These are phyloP conservation scores for Pogonomyrmex barbatus DNA, from an alignment of 1,140 invertebrate species.

Conservation along the genomic window DNA sequence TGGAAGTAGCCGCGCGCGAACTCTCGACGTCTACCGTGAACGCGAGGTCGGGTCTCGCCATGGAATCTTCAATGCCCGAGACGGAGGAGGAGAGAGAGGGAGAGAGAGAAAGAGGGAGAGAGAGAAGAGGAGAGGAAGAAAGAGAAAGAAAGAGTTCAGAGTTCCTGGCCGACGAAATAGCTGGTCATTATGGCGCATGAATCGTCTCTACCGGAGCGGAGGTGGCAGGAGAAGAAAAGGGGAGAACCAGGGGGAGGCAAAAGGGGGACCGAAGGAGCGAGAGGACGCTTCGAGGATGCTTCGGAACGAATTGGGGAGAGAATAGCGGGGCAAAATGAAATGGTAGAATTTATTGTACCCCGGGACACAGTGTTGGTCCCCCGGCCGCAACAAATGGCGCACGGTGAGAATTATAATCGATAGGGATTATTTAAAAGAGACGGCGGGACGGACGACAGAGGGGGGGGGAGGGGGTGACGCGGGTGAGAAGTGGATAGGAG, in stretches of 20 bases:
- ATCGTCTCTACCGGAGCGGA: constrained; percentile 67
- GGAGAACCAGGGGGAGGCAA: not conserved
- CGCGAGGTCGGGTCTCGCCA: constrained; percentile 57
- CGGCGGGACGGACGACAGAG: constrained; percentile 5
- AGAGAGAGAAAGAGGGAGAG: not conserved
- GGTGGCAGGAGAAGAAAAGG: constrained; percentile 49
- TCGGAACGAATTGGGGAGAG: constrained; percentile 72
- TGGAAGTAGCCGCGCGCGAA: constrained; percentile 60
- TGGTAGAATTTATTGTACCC: constrained; percentile 73
- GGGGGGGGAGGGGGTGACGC: not conserved
- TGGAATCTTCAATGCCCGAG: constrained; percentile 69
- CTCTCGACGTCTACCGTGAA: constrained; percentile 57
- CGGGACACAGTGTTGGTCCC: constrained; percentile 61
- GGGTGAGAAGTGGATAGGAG: constrained; percentile 17
- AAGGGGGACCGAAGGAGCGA: constrained; percentile 47
- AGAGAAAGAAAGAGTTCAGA: constrained; percentile 67
- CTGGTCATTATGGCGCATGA: constrained; percentile 75
- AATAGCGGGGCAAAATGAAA: constrained; percentile 68
- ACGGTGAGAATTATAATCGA: constrained; percentile 73
- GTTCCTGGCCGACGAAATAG: constrained; percentile 73
- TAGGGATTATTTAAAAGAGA: constrained; percentile 73
- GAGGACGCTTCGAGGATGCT: constrained; percentile 55
- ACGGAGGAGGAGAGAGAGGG: constrained; percentile 32
- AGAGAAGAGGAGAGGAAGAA: not conserved
- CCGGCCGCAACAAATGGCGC: constrained; percentile 73